Percentiles rank a stretch among this genome's conserved stretches.
phyloP scores from a whole-genome alignment of 2,888 invertebrate genomes.

The Drosophila mettleri region DNA sequence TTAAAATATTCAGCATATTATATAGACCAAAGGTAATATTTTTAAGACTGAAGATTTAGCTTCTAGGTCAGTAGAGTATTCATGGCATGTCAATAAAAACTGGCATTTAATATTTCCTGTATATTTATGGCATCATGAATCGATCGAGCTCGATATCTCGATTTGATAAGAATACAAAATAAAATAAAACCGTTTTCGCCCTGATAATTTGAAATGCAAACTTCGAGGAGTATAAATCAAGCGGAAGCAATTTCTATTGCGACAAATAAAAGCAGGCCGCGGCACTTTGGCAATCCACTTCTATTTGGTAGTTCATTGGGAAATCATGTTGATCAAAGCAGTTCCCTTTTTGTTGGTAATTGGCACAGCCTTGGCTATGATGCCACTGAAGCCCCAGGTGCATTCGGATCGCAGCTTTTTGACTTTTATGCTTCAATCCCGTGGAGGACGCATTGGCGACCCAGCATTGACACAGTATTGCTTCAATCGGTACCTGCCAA shows the following conservation, averaged over 20 bases:
- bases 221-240: constrained; percentile 1
- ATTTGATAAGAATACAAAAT: constrained; percentile 7
- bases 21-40: too few relatives aligned
- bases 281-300: constrained; percentile 9
- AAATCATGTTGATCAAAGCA: constrained; percentile 47
- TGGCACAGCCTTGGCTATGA: constrained; percentile 25
- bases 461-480: constrained; percentile 30
- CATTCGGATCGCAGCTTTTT: constrained; percentile 25
- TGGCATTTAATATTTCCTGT: not conserved
- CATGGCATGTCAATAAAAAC: not conserved
- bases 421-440: constrained; percentile 35
- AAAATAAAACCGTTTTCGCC: not conserved
- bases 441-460: not conserved
- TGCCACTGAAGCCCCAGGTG: constrained; percentile 13
- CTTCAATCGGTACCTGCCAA: constrained; percentile 42
- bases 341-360: constrained; percentile 33
- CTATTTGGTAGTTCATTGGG: constrained; percentile 12
- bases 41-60: not conserved
- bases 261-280: constrained; percentile 19
- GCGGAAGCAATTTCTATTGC: not conserved
- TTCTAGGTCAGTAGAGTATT: not conserved
- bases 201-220: constrained; percentile 6
- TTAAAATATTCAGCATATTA: not conserved
- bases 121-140: not conserved
- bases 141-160: not conserved